phyloP scores from a whole-genome alignment of 2,888 invertebrate species.

The Camponotus fellah region DNA sequence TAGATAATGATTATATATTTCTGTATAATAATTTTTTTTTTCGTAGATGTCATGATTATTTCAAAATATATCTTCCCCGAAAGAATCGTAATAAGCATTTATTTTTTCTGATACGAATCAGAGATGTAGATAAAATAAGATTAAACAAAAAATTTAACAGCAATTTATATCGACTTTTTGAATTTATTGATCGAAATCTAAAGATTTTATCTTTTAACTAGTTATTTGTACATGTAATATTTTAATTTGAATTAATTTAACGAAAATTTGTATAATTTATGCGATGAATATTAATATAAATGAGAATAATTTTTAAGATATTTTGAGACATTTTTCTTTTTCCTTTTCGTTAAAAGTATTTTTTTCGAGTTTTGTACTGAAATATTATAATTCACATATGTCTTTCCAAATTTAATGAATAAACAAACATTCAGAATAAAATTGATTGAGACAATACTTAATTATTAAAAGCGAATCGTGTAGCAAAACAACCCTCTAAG shows the following conservation, averaged over 20 bases:
- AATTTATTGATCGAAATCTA: neutral
- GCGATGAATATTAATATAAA: neutral
- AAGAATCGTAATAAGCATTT: neutral
- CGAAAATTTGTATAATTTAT: neutral
- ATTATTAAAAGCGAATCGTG: conserved; percentile 72
- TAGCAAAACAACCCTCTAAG: conserved; percentile 67
- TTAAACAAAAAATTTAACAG: neutral
- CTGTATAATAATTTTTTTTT: neutral
- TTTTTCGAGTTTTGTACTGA: neutral
- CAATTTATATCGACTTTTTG: neutral
- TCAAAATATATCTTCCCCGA: neutral
- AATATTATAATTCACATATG: conserved; percentile 18
- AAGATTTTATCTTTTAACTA: neutral
- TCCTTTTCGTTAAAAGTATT: neutral
- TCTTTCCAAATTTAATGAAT: conserved; percentile 36
- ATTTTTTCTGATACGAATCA: neutral
- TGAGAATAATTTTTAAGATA: neutral
- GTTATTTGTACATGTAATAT: neutral
- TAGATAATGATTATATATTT: neutral
- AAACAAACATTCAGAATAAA: conserved; percentile 46
- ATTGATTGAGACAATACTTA: conserved; percentile 73
- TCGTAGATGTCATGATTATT: neutral
- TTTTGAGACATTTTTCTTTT: neutral
- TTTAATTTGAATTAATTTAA: neutral
- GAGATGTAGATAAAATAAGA: neutral